phyloP scores from a whole-genome alignment of 2,113 vertebrate genomes.

The Agapornis roseicollis region DNA sequence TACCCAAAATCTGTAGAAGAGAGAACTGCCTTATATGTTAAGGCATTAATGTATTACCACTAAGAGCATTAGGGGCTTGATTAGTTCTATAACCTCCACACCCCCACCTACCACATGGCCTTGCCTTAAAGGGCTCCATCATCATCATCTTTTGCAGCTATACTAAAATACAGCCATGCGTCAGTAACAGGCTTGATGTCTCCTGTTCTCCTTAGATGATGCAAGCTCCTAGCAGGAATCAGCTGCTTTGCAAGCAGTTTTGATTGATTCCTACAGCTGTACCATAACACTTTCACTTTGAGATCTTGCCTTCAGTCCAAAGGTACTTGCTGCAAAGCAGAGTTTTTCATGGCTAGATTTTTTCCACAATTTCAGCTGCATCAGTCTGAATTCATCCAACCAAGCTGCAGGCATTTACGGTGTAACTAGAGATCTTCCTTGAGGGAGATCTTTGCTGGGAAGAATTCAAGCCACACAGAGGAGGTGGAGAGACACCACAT shows the following conservation, averaged over 20 bases:
- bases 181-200: background rate
- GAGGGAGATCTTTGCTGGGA: background rate
- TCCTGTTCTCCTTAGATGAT: background rate
- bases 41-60: constrained; percentile 7
- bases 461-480: background rate
- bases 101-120: background rate
- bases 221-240: background rate
- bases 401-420: background rate
- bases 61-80: constrained; percentile 27
- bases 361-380: background rate
- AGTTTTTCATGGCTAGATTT: accelerated
- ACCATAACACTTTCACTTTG: background rate
- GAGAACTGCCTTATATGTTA: background rate
- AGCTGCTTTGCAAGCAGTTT: background rate
- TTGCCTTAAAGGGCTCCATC: background rate
- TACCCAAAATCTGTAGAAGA: background rate
- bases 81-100: background rate
- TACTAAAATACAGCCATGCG: background rate
- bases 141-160: background rate
- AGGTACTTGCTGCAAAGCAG: background rate
- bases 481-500: background rate
- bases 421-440: background rate
- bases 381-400: background rate
- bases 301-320: background rate
- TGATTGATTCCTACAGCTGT: background rate